These are phyloP conservation scores for Drosophila affinis DNA, from an alignment of 2,888 invertebrate species.

Conservation along the genomic window DNA sequence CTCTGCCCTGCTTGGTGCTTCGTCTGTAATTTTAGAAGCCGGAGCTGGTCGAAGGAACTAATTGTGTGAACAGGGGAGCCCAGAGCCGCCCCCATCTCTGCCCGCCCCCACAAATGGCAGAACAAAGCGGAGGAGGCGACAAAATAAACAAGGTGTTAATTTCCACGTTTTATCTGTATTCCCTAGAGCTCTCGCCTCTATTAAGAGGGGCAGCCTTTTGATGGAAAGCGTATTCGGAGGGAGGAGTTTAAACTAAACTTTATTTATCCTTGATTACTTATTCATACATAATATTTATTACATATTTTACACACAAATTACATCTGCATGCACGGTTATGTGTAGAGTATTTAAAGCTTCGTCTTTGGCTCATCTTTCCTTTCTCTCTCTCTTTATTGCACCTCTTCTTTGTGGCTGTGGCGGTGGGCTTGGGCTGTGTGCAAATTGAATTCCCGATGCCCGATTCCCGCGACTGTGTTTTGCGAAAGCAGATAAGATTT, in stretches of 20 bases:
- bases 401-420: conserved; percentile 43
- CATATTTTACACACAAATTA: too few species aligned
- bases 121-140: conserved; percentile 28
- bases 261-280: too few species aligned
- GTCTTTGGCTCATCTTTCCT: background rate
- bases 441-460: conserved; percentile 62
- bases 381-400: conserved; percentile 7
- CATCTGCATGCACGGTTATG: too few species aligned
- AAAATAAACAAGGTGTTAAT: conserved; percentile 75
- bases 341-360: conserved; percentile 14
- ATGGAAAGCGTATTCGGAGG: background rate
- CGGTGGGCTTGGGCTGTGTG: conserved; percentile 15
- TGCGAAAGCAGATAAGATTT: conserved; percentile 65
- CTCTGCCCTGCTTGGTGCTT: too few species aligned
- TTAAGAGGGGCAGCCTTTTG: background rate
- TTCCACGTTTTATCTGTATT: conserved; percentile 28
- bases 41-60: conserved; percentile 46
- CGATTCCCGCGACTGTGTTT: conserved; percentile 25
- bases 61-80: conserved; percentile 57
- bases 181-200: conserved; percentile 16
- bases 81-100: conserved; percentile 9
- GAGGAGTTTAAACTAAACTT: background rate
- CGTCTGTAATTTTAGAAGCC: conserved; percentile 54
- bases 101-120: conserved; percentile 8
- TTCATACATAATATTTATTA: too few species aligned